Conservation (phyloP, 30 jellyfish, hydroid and myxozoan species). For the Rhopilema esculentum region DNA sequence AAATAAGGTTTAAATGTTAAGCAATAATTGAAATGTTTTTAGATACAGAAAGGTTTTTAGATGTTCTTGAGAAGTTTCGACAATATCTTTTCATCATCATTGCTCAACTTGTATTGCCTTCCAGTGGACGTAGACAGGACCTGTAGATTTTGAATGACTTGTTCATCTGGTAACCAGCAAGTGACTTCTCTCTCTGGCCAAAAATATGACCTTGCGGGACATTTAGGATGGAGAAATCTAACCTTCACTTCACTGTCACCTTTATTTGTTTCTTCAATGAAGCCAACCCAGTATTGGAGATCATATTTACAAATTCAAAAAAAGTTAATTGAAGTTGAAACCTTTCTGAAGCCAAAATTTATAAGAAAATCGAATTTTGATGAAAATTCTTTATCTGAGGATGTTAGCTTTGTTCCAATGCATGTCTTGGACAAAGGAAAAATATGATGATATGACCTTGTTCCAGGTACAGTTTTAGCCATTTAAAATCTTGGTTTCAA, state of each 20-base stretch:
- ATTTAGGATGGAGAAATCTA: constrained; percentile 11
- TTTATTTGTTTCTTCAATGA: background rate
- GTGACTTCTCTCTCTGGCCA: constrained; percentile 59
- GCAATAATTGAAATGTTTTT: background rate
- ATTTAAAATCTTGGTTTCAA: constrained; percentile 29
- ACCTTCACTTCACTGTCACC: constrained; percentile 1
- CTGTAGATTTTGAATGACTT: background rate
- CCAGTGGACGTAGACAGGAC: background rate
- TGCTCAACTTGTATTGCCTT: constrained; percentile 3
- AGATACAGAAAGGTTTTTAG: background rate
- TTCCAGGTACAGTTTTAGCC: constrained; percentile 75
- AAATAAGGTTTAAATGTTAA: background rate
- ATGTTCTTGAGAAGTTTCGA: background rate
- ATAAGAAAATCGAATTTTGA: constrained; percentile 21
- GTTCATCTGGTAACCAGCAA: constrained; percentile 50
- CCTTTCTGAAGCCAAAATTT: constrained; percentile 1
- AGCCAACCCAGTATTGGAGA: constrained; percentile 9
- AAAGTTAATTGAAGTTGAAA: background rate
- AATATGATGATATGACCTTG: constrained; percentile 61
- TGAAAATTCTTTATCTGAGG: constrained; percentile 37
- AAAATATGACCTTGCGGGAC: constrained; percentile 24
- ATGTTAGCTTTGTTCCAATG: constrained; percentile 42
- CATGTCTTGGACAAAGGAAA: constrained; percentile 42
- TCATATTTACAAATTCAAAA: background rate
- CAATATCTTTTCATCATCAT: background rate